These are phyloP conservation scores for Elgaria multicarinata DNA, from an alignment of 2,113 vertebrate genomes.

Conservation along the genomic window DNA sequence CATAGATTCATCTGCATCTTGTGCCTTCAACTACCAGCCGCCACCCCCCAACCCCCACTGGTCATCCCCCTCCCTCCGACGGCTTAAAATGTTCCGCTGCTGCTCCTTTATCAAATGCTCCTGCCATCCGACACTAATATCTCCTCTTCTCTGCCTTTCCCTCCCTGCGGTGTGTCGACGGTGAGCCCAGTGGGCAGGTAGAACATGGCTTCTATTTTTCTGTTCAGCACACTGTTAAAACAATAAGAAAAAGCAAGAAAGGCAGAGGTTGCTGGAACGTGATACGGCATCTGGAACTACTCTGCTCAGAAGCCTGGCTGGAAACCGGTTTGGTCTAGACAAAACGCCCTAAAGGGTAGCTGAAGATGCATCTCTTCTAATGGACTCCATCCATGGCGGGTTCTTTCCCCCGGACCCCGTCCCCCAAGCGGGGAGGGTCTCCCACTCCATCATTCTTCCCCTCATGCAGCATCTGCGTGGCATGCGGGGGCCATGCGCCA, in stretches of 20 bases:
- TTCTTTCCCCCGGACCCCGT: neutral
- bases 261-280: neutral
- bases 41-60: no score
- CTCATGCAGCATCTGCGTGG: conserved; percentile 67
- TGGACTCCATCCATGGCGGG: conserved; percentile 28
- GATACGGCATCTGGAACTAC: neutral
- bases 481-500: conserved; percentile 72
- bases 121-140: neutral
- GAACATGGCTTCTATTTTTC: neutral
- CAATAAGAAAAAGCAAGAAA: neutral
- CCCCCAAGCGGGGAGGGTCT: neutral
- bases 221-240: neutral
- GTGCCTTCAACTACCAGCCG: no score
- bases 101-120: neutral
- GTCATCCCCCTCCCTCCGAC: neutral
- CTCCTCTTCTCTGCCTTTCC: no score
- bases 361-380: conserved; percentile 61
- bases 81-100: neutral
- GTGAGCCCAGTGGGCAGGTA: neutral
- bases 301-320: neutral
- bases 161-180: neutral
- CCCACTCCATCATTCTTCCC: conserved; percentile 16
- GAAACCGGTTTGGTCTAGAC: neutral
- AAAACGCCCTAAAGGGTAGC: neutral
- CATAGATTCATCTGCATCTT: no score